Base-by-base conservation (phyloP, 2,113 vertebrate genomes). In the Calypte anna region DNA sequence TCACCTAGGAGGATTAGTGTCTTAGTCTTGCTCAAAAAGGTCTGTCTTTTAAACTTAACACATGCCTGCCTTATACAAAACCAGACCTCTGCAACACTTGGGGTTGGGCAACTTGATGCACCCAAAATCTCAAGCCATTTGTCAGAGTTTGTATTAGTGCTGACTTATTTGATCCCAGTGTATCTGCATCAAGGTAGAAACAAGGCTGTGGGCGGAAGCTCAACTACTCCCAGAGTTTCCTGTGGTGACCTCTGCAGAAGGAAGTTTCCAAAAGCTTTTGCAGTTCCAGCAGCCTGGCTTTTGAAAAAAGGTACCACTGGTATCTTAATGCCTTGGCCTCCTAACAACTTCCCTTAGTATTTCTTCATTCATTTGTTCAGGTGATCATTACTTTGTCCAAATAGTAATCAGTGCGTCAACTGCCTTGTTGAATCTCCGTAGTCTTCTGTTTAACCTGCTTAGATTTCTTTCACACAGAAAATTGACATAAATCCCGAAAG, bases 361-460 rank as follows among this genome's bases (percentile, higher is more conserved):
- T 33, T 85, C 36, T 72, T 88, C 3, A 24, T 68, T 82, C 77
- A 77, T 91, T 94, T 89, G n/a, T 74, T 93, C 24, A 90, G 63
- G 36, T 64, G 86, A 74, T 51, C 25, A 73, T 27, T 48, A 67
- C 73, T 84, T 88, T 75, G 4, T 75, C 82, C 38, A 73, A 82
- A 84, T 59, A 79, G 38, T 79, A 53, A 66, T 48, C 59, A 80
- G 9, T 51, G 17, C 79, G 68, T 55, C 33, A 69, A 50, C 17
- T 40, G 25, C 19, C 24, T 58, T 73, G 46, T 18, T 58, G 69
- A 81, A 73, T 73, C 38, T 85, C 73, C 57, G 30, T 20, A 53
- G 57, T n/a, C 48, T 91, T 94, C 57, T 86, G 21, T 64, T 85
- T 91, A 68, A 30, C 19, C 12, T 78, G 6, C 8, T 72, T 79